Percentiles rank a stretch among this genome's conserved stretches.
These are phyloP conservation scores for Melanchra persicariae DNA, from an alignment of 2,888 invertebrate genomes.

Conservation along the genomic window DNA sequence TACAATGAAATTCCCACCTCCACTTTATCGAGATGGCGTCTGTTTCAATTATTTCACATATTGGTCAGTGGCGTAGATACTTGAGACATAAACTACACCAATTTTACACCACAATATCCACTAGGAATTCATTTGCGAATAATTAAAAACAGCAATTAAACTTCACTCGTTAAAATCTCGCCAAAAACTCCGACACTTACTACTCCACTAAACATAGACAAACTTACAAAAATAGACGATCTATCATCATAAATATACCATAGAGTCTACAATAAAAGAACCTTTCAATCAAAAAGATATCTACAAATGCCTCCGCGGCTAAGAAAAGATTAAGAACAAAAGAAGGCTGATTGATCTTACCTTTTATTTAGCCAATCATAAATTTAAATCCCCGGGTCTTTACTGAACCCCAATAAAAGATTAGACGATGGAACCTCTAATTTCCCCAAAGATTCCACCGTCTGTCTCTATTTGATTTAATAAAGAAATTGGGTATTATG, in stretches of 20 bases:
- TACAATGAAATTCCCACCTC: too few relatives aligned
- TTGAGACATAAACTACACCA: too few relatives aligned
- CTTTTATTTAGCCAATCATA: slow-evolving; percentile 57
- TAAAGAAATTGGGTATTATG: slow-evolving; percentile 29
- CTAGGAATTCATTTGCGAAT: too few relatives aligned
- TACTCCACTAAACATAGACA: neutral
- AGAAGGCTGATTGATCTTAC: slow-evolving; percentile 38
- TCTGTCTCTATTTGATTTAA: slow-evolving; percentile 27
- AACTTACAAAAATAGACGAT: neutral
- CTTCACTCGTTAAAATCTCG: too few relatives aligned
- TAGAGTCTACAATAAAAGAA: neutral
- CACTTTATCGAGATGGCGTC: too few relatives aligned
- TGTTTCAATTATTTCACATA: too few relatives aligned
- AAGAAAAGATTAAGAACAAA: slow-evolving; percentile 40
- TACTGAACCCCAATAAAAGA: slow-evolving; percentile 31
- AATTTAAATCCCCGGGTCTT: slow-evolving; percentile 45
- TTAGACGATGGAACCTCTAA: slow-evolving; percentile 20
- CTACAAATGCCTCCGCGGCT: neutral
- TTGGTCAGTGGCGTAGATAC: too few relatives aligned
- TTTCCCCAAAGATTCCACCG: slow-evolving; percentile 41
- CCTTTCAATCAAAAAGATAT: slow-evolving; percentile 22
- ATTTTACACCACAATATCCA: too few relatives aligned
- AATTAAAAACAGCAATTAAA: too few relatives aligned
- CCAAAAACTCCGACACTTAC: too few relatives aligned
- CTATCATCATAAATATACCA: slow-evolving; percentile 5